These are phyloP conservation scores for Perca flavescens DNA, from an alignment of 2,113 vertebrate species.

Conservation along the genomic window DNA sequence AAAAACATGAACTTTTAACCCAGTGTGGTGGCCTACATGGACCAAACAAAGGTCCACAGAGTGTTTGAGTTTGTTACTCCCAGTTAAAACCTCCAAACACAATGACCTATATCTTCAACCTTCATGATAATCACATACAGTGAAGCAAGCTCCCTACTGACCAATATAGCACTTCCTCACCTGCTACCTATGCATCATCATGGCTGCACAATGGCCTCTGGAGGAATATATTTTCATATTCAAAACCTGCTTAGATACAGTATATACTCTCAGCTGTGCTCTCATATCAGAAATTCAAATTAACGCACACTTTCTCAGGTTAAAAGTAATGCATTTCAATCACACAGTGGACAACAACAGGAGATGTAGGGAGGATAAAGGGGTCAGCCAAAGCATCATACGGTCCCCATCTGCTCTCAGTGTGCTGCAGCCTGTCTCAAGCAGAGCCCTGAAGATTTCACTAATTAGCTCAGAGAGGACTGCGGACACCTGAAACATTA, in stretches of 20 bases:
- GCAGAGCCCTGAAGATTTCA: slow-evolving; percentile 63
- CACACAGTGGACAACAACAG: slow-evolving; percentile 59
- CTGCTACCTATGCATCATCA: slow-evolving; percentile 60
- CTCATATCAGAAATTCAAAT: slow-evolving; percentile 34
- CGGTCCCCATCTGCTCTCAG: slow-evolving; percentile 74
- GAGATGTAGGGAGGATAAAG: slow-evolving; percentile 56
- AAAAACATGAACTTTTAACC: slow-evolving; percentile 41
- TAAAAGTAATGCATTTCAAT: slow-evolving; percentile 49
- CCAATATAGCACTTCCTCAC: slow-evolving; percentile 41
- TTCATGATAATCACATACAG: slow-evolving; percentile 32
- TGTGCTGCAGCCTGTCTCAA: slow-evolving; percentile 68
- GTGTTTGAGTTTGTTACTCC: not conserved
- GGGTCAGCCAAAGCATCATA: slow-evolving; percentile 78
- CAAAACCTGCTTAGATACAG: slow-evolving; percentile 11
- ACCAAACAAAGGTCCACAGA: slow-evolving; percentile 5
- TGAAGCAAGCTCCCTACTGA: slow-evolving; percentile 39
- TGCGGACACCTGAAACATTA: slow-evolving; percentile 63
- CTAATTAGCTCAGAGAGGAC: slow-evolving; percentile 72
- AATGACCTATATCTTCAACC: slow-evolving; percentile 50
- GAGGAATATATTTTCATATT: slow-evolving; percentile 33
- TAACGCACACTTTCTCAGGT: slow-evolving; percentile 21
- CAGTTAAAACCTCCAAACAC: slow-evolving; percentile 30
- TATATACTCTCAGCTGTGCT: slow-evolving; percentile 5
- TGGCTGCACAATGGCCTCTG: slow-evolving; percentile 25
- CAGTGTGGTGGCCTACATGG: not conserved